phyloP scores from a whole-genome alignment of 2,797 vertebrate species.

The Mallotus villosus region DNA sequence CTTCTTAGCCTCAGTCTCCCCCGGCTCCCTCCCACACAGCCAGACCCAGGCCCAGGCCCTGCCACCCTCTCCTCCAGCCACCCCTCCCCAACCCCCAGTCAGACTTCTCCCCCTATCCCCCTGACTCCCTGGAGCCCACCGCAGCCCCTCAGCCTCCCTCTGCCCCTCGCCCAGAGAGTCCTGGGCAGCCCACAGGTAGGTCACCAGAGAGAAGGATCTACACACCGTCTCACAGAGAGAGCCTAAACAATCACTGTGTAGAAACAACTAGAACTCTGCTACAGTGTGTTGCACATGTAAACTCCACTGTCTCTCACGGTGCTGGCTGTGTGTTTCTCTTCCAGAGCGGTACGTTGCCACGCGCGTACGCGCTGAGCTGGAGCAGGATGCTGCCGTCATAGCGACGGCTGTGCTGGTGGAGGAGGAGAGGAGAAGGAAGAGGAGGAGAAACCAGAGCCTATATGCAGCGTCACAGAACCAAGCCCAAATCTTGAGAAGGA shows the following conservation, averaged over 20 bases:
- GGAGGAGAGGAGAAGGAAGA: slow-evolving; percentile 69
- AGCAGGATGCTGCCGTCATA: slow-evolving; percentile 60
- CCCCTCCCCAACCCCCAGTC: slow-evolving; percentile 30
- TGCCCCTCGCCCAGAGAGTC: slow-evolving; percentile 51
- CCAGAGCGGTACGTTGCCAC: slow-evolving; percentile 50
- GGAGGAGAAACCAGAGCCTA: slow-evolving; percentile 27
- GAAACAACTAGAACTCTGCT: not conserved
- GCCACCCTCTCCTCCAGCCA: slow-evolving; percentile 32
- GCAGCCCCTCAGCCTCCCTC: slow-evolving; percentile 41
- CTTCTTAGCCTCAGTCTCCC: slow-evolving; percentile 48
- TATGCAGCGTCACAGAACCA: too few species aligned
- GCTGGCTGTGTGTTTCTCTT: slow-evolving; percentile 14
- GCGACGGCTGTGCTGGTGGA: slow-evolving; percentile 71
- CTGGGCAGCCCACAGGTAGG: slow-evolving; percentile 64
- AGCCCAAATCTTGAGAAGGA: slow-evolving; percentile 11
- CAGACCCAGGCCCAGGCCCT: slow-evolving; percentile 32
- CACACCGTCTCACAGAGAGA: not conserved
- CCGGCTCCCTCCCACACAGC: slow-evolving; percentile 21
- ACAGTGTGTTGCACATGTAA: not conserved
- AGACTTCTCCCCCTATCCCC: slow-evolving; percentile 28
- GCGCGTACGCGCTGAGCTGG: slow-evolving; percentile 50
- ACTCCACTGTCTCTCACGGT: not conserved
- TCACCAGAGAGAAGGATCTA: not conserved
- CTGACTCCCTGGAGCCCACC: slow-evolving; percentile 43
- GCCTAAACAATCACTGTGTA: not conserved